Percentiles rank a stretch among this genome's conserved stretches.
These are phyloP conservation scores for Porphyrio hochstetteri DNA, from an alignment of 2,113 vertebrate genomes.

Conservation along the genomic window DNA sequence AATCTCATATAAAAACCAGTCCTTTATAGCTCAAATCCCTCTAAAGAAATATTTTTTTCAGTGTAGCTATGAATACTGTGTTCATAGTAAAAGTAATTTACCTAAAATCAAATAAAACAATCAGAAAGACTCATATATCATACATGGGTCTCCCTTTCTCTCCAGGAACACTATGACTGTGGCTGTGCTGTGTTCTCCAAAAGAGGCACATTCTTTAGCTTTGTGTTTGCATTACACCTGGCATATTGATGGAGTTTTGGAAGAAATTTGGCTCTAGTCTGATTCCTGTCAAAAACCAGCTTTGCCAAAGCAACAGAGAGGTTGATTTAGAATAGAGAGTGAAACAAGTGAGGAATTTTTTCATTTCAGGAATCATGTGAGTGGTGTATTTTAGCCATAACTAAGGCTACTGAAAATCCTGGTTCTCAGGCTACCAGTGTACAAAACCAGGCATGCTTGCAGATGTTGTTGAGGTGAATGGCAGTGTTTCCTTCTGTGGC, in stretches of 20 bases:
- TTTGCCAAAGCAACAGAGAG: neutral
- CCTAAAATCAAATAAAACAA: neutral
- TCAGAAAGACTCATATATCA: neutral
- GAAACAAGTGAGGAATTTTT: neutral
- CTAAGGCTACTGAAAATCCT: neutral
- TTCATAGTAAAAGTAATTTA: neutral
- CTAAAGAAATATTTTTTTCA: neutral
- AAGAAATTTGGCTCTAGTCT: neutral
- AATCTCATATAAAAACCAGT: neutral
- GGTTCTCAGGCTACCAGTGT: neutral
- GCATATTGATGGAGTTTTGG: neutral
- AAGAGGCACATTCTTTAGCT: neutral
- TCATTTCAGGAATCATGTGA: neutral
- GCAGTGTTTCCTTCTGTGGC: neutral
- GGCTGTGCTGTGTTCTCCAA: neutral
- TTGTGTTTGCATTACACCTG: neutral
- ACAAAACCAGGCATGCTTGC: neutral
- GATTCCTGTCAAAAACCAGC: neutral
- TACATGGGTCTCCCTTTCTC: neutral
- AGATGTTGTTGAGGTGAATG: neutral
- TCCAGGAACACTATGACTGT: neutral
- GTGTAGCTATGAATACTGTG: neutral
- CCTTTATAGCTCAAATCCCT: neutral
- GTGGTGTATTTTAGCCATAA: neutral
- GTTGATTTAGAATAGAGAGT: neutral